Conservation (phyloP, 2,888 invertebrate species). For the Xestobium rufovillosum region DNA sequence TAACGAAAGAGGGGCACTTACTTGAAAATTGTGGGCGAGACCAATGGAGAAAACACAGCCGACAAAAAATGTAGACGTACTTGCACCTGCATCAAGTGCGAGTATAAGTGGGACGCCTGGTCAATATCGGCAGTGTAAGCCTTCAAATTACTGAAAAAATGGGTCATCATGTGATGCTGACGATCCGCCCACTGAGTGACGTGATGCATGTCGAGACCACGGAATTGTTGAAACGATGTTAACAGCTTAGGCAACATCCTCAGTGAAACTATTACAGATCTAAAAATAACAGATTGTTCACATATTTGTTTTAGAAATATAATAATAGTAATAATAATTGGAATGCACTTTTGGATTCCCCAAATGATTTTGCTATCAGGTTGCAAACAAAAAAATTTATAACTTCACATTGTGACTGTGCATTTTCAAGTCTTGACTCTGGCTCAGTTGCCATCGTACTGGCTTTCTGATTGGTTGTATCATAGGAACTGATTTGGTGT, state of each 20-base stretch:
- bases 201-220: slow-evolving; percentile 79
- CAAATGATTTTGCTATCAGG: no score
- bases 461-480: no score
- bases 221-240: slow-evolving; percentile 83
- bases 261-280: slow-evolving; percentile 84
- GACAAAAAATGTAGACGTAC: slow-evolving; percentile 87
- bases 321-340: no score
- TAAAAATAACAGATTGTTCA: no score
- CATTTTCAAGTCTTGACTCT: no score
- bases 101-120: slow-evolving; percentile 46
- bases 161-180: slow-evolving; percentile 86
- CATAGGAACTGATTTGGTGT: no score
- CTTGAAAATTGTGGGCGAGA: slow-evolving; percentile 84
- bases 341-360: no score
- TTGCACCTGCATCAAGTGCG: slow-evolving; percentile 83
- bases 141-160: slow-evolving; percentile 82
- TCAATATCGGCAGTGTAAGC: slow-evolving; percentile 53
- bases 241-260: slow-evolving; percentile 83
- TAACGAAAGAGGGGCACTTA: slow-evolving; percentile 38
- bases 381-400: no score
- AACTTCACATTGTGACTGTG: no score
- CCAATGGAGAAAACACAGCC: slow-evolving; percentile 83
- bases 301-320: no score
- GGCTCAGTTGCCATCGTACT: no score
- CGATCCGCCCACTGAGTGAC: slow-evolving; percentile 90